Base-by-base conservation (phyloP, 23 tunicate species). In the Botrylloides violaceus region DNA sequence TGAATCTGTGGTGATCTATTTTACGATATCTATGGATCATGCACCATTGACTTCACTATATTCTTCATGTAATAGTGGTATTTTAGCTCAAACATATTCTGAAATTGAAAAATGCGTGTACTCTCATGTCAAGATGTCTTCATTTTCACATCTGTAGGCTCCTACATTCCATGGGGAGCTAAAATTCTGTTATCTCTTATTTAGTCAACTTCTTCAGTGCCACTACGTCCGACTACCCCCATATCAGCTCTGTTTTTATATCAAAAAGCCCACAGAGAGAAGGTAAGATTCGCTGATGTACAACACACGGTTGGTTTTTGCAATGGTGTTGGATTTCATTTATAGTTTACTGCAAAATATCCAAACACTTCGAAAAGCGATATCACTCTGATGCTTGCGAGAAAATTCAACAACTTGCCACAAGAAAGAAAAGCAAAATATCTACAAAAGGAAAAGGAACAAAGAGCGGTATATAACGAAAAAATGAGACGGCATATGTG, bases 191-290 rank as follows among this genome's bases (percentile, higher is more conserved):
- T 12, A 5, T 59, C 6, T 22, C 27, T 59, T 59, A 23, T 59
- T 18, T 34, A 63, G 70, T 31, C 29, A 4, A 63, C 57, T 31
- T 1, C 33, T 21, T 55, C 80, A 2, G 85, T 65, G 20, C 88
- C 96, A 3, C 65, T 83, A 4, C 63, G 97, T 26, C 90, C 97
- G 29, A 83, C 90, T 24, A 83, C 97, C 21, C 97, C 97, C 2
- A 83, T 90, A 47, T 90, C 97, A 30, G 97, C 97, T 1, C 61
- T 90, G 26, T 90, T 90, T 56, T 73, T 90, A 15, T 83, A 90
- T 70, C 83, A 90, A 60, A 90, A 75, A 70, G 97, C 97, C 22
- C 90, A 90, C 58, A 78, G 85, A 29, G 87, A 79, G 66, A 79
- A 90, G 90, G 97, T 75, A 32, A 29, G 9, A 18, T 59, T 47